These are phyloP conservation scores for Eupithecia inturbata DNA, from an alignment of 2,888 invertebrate genomes.

Conservation along the genomic window DNA sequence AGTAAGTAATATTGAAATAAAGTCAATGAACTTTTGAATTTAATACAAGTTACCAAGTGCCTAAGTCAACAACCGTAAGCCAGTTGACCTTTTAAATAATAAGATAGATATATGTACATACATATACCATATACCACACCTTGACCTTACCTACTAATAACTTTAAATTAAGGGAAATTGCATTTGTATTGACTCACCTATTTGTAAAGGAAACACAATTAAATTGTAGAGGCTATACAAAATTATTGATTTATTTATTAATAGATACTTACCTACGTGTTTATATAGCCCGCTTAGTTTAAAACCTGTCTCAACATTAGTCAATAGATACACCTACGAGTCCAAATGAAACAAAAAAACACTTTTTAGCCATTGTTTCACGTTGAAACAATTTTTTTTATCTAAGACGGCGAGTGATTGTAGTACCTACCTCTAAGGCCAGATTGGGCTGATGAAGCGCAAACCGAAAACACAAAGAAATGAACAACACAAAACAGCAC, in stretches of 20 bases:
- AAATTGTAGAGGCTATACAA: too few species aligned
- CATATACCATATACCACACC: neutral
- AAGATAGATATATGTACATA: too few species aligned
- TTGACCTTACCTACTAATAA: neutral
- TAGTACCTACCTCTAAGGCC: slow-evolving; percentile 48
- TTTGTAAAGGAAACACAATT: neutral
- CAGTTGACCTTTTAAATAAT: neutral
- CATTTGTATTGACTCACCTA: neutral
- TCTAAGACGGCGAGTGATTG: neutral
- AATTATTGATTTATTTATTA: too few species aligned
- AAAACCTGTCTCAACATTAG: neutral
- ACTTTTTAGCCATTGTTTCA: neutral
- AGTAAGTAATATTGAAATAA: too few species aligned
- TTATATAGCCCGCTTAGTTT: neutral
- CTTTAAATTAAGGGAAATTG: neutral
- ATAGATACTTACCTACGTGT: too few species aligned
- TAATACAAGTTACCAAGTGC: neutral
- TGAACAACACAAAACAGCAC: slow-evolving; percentile 39
- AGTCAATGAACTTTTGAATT: neutral
- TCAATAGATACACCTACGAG: too few species aligned
- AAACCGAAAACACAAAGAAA: slow-evolving; percentile 34
- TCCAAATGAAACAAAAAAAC: too few species aligned
- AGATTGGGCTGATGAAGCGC: slow-evolving; percentile 41
- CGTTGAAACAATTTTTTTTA: neutral
- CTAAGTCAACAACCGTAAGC: neutral